Percentiles rank a stretch among this genome's conserved stretches.
phyloP scores from a whole-genome alignment of 2,113 vertebrate genomes.

The Atherinomorus stipes region DNA sequence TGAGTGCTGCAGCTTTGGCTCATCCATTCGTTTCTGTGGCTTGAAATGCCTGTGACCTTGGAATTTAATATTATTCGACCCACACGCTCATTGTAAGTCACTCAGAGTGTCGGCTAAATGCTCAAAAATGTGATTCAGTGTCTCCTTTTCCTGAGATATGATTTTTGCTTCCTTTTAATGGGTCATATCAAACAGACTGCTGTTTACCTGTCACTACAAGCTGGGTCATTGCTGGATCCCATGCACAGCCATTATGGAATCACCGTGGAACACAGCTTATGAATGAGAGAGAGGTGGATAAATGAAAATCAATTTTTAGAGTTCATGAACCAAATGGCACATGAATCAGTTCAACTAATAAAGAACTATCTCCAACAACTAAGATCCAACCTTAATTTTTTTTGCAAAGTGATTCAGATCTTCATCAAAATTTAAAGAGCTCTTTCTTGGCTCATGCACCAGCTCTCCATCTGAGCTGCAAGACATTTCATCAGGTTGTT shows the following conservation, averaged over 20 bases:
- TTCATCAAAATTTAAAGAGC: neutral
- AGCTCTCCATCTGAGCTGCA: too few relatives aligned
- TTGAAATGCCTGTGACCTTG: slow-evolving; percentile 70
- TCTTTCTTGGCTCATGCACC: too few relatives aligned
- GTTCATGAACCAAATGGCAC: slow-evolving; percentile 14
- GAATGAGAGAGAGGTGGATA: slow-evolving; percentile 30
- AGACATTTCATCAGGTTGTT: too few relatives aligned
- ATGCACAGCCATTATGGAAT: slow-evolving; percentile 23
- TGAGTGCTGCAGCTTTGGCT: slow-evolving; percentile 45
- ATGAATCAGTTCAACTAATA: slow-evolving; percentile 23
- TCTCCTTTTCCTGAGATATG: slow-evolving; percentile 63
- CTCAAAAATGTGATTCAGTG: slow-evolving; percentile 61
- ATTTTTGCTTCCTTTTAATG: slow-evolving; percentile 69
- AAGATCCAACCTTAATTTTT: neutral
- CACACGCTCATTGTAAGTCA: slow-evolving; percentile 64
- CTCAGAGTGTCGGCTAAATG: slow-evolving; percentile 56
- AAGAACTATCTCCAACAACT: neutral
- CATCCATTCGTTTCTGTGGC: slow-evolving; percentile 57
- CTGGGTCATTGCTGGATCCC: slow-evolving; percentile 42
- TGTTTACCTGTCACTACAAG: slow-evolving; percentile 49
- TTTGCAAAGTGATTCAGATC: neutral
- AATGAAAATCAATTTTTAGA: slow-evolving; percentile 42
- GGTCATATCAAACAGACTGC: slow-evolving; percentile 39
- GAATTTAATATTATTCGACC: slow-evolving; percentile 75
- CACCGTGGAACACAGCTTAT: slow-evolving; percentile 44